A percentile compares a stretch with the other conserved stretches of the same genome.
phyloP scores from a whole-genome alignment of 2,797 vertebrate species.

The Decapterus maruadsi region DNA sequence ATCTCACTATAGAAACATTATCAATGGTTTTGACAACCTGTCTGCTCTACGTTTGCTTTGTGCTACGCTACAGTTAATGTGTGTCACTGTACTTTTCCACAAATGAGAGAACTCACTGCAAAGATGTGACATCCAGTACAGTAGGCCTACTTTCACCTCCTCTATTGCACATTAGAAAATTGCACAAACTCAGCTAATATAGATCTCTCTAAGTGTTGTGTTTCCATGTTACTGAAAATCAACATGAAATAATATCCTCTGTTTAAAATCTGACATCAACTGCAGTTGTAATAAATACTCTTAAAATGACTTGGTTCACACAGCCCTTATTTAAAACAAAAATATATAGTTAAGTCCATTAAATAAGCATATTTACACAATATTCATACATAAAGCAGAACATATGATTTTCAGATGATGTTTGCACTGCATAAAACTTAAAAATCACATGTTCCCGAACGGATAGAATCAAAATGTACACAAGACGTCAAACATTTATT shows the following conservation, averaged over 20 bases:
- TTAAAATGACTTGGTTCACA: slow-evolving; percentile 45
- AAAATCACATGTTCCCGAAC: slow-evolving; percentile 22
- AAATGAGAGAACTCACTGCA: slow-evolving; percentile 27
- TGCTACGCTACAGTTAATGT: slow-evolving; percentile 4
- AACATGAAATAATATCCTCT: slow-evolving; percentile 42
- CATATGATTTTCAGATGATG: slow-evolving; percentile 19
- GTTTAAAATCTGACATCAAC: slow-evolving; percentile 41
- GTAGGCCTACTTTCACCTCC: not conserved
- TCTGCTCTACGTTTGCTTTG: slow-evolving; percentile 13
- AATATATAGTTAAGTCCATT: slow-evolving; percentile 53
- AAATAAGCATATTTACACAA: slow-evolving; percentile 63
- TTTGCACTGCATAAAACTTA: slow-evolving; percentile 35
- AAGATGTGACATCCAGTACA: slow-evolving; percentile 39
- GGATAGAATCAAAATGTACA: slow-evolving; percentile 27
- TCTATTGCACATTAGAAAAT: slow-evolving; percentile 51
- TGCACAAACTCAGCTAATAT: slow-evolving; percentile 30
- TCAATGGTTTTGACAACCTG: slow-evolving; percentile 19
- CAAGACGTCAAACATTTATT: slow-evolving; percentile 35
- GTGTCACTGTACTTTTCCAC: slow-evolving; percentile 36
- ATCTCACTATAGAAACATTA: slow-evolving; percentile 18
- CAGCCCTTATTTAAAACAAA: slow-evolving; percentile 78
- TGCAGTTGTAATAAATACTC: slow-evolving; percentile 46
- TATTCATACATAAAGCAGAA: slow-evolving; percentile 52
- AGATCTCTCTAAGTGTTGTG: slow-evolving; percentile 13
- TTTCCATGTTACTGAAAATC: slow-evolving; percentile 38